Evolutionary conservation across 2,888 invertebrate genomes (phyloP), one percentile per base, ranked within the genome.

Genomic region (Caenorhabditis sp.): DNA sequence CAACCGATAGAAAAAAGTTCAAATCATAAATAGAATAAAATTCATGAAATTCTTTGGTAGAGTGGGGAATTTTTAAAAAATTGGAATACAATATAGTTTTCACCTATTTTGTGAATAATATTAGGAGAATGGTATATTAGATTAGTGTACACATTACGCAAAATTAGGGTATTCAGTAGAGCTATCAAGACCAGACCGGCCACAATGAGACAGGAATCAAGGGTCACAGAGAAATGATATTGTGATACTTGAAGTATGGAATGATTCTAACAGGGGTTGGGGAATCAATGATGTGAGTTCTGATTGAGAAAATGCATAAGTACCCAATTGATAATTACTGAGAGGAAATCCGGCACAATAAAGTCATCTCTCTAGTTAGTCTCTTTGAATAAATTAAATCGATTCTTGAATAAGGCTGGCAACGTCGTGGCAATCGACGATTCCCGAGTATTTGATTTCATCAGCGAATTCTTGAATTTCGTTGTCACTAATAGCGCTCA

Each of bases 361-460:
- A 67, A 26, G 32, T 74, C 74, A 80, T 80, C 80, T 80, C 80
- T 80, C 74, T 20, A 24, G 9, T 58, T 56, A 62, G 28, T 13
- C 3, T 47, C 8, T 15, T 37, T 53, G 1, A 62, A 77, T 56
- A 69, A 77, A 37, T 77, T 77, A 77, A 20, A 74, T 26, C 22
- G 80, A 76, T 51, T 74, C 40, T 32, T 74, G 62, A 32, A 80
- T 70, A 8, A 81, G 76, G 44, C 18, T 26, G 18, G 70, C 69
- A 6, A 81, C 68, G 18, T 81, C 76, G 44, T 70, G 51, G 15
- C 70, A 65, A 18, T 76, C 81, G 22, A 58, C 44, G n/a, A 81
- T 65, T 37, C 62, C 61, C 2, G 81, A 81, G 20, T 76, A 53
- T 50, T 67, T 56, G 8, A 81, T 70, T 3, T 62, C 55, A n/a